Percentiles rank a stretch among this genome's conserved stretches.
These are phyloP conservation scores for Labeo calbasu DNA, from an alignment of 2,797 vertebrate genomes.

Conservation along the genomic window DNA sequence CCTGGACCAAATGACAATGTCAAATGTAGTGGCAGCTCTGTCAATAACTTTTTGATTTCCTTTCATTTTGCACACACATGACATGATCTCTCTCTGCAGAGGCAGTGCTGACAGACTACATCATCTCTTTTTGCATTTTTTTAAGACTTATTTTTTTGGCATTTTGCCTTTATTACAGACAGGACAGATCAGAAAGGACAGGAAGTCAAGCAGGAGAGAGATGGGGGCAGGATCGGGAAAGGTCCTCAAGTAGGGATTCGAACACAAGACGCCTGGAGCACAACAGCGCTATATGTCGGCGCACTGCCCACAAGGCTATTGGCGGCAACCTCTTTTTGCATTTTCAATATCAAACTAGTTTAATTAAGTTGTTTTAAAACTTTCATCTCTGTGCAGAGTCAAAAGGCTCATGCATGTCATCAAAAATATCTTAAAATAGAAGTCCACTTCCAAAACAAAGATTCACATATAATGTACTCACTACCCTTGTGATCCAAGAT, in stretches of 20 bases:
- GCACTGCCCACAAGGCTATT: too few relatives aligned
- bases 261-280: too few relatives aligned
- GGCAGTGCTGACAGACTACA: neutral
- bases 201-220: too few relatives aligned
- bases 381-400: neutral
- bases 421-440: neutral
- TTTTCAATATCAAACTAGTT: neutral
- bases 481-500: too few relatives aligned
- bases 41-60: neutral
- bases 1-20: neutral
- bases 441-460: too few relatives aligned
- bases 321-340: neutral
- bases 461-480: too few relatives aligned
- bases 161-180: too few relatives aligned
- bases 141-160: neutral
- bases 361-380: neutral
- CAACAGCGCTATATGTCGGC: too few relatives aligned
- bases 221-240: too few relatives aligned
- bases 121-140: neutral
- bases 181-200: too few relatives aligned
- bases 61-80: constrained; percentile 10
- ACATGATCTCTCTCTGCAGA: neutral
- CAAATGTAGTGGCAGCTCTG: neutral
- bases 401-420: too few relatives aligned
- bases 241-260: too few relatives aligned